A percentile compares a stretch with the other conserved stretches of the same genome.
Conservation (phyloP, 2,888 invertebrate genomes). For the Muscina levida region DNA sequence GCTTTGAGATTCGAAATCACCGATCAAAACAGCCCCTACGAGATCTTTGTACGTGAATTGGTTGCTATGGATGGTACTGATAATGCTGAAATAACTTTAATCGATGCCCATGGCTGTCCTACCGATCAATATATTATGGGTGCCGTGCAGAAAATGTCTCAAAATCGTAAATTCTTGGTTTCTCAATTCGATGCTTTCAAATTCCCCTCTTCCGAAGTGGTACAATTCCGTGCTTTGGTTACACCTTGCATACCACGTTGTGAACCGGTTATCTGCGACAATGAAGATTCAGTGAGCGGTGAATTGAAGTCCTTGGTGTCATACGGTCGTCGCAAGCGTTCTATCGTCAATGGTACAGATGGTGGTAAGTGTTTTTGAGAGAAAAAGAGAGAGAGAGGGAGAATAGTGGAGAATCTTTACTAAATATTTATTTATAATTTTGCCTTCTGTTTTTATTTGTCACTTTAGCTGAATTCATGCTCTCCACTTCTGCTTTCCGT, state of each 20-base stretch:
- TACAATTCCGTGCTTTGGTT: slow-evolving; percentile 95
- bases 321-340: slow-evolving; percentile 90
- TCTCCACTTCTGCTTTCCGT: slow-evolving; percentile 68
- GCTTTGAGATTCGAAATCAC: slow-evolving; percentile 95
- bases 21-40: slow-evolving; percentile 95
- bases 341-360: slow-evolving; percentile 80
- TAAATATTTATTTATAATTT: slow-evolving; percentile 34
- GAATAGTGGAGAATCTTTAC: not conserved
- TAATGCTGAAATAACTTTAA: slow-evolving; percentile 94
- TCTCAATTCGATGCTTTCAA: slow-evolving; percentile 98
- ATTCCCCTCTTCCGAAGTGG: slow-evolving; percentile 96
- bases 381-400: not conserved
- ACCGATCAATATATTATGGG: slow-evolving; percentile 97
- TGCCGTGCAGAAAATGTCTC: slow-evolving; percentile 91
- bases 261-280: slow-evolving; percentile 94
- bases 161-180: slow-evolving; percentile 90
- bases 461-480: slow-evolving; percentile 72
- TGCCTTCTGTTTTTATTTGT: slow-evolving; percentile 41
- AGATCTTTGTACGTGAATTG: slow-evolving; percentile 95
- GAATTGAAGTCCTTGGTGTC: slow-evolving; percentile 91
- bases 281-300: slow-evolving; percentile 82
- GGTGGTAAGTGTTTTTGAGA: slow-evolving; percentile 73
- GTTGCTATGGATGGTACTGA: slow-evolving; percentile 97
- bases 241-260: slow-evolving; percentile 96
- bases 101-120: slow-evolving; percentile 95